A percentile compares a stretch with the other conserved stretches of the same genome.
Evolutionary conservation across 2,797 vertebrate genomes (phyloP).

Genomic region (Anguilla obscura): DNA sequence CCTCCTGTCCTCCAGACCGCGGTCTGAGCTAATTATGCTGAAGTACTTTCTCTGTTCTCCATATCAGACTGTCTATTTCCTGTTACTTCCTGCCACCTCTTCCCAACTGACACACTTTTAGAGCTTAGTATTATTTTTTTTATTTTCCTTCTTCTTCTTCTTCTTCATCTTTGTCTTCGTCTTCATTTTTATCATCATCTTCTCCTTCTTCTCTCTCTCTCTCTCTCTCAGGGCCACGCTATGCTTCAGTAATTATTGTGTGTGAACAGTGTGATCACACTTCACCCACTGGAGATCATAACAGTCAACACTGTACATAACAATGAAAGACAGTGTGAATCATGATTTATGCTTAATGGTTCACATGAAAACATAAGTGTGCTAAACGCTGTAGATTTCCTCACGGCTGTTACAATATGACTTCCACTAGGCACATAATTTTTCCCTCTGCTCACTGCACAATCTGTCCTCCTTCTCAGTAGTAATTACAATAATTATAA

Average conservation of each 20-base stretch:
- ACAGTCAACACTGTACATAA: neutral
- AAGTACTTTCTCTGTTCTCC: slow-evolving; percentile 45
- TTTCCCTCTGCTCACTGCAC: slow-evolving; percentile 29
- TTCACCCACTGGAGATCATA: neutral
- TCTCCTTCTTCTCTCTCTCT: slow-evolving; percentile 3
- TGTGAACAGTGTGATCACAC: slow-evolving; percentile 12
- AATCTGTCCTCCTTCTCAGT: slow-evolving; percentile 68
- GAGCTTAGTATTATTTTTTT: neutral
- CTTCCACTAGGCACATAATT: slow-evolving; percentile 18
- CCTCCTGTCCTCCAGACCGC: slow-evolving; percentile 47
- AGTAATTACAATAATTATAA: slow-evolving; percentile 88
- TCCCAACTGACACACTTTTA: slow-evolving; percentile 24
- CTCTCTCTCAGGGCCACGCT: neutral
- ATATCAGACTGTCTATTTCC: slow-evolving; percentile 45
- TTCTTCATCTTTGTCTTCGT: neutral
- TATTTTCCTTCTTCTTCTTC: neutral
- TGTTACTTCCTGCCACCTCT: slow-evolving; percentile 41
- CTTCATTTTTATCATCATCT: neutral
- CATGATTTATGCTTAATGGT: neutral
- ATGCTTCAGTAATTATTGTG: neutral
- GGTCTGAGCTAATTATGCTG: slow-evolving; percentile 55
- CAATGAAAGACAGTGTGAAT: neutral
- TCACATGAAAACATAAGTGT: neutral
- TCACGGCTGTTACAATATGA: neutral
- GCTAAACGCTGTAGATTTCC: neutral